Evolutionary conservation across 2,113 vertebrate species (phyloP).

Genomic region (Ahaetulla prasina): DNA sequence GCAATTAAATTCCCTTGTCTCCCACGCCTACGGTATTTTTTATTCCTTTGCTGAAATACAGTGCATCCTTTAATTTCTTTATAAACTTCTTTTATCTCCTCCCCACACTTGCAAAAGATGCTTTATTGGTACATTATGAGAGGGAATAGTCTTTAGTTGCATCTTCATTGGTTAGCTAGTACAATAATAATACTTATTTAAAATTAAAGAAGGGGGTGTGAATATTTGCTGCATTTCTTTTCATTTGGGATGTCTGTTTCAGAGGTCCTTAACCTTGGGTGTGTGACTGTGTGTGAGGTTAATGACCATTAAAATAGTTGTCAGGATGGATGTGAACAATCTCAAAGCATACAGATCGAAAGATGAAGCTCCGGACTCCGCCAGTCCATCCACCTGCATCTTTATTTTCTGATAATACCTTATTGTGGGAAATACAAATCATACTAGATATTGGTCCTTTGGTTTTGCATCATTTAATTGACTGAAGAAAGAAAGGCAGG

Average conservation of each 20-base stretch:
- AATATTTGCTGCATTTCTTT: neutral
- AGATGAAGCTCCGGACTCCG: neutral
- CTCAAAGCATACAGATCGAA: neutral
- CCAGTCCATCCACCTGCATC: neutral
- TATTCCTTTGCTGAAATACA: neutral
- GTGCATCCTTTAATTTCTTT: neutral
- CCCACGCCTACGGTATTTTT: neutral
- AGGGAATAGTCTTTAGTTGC: neutral
- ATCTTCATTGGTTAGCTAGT: neutral
- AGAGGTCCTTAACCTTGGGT: neutral
- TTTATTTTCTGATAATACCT: neutral
- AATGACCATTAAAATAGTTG: neutral
- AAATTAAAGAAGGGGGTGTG: neutral
- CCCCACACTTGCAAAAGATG: neutral
- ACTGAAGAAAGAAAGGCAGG: neutral
- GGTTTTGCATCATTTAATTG: neutral
- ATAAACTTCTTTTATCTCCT: neutral
- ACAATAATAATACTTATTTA: neutral
- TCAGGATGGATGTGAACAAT: neutral
- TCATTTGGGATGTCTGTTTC: neutral
- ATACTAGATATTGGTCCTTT: neutral
- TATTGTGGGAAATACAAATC: neutral
- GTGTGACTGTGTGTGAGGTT: neutral
- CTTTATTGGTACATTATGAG: neutral
- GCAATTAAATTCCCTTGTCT: neutral